Evolutionary conservation across 2,888 invertebrate genomes (phyloP), one percentile per base, ranked within the genome.

Genomic region (Dynastes grantii): DNA sequence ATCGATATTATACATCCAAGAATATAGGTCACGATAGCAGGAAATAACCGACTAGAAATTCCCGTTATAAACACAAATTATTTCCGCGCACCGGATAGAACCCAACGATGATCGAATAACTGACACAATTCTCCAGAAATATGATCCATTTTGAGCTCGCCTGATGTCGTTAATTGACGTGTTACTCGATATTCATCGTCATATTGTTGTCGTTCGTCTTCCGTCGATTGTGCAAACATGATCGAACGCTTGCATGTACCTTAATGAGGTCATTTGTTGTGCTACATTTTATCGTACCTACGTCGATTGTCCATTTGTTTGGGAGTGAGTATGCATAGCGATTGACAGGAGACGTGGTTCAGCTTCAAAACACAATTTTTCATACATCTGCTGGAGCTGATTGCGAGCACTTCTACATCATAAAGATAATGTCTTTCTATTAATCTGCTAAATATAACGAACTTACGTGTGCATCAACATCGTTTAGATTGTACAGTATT

Each of bases 11-110:
- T 58, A 58, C 6, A n/a, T 63, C 16, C 9, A 13, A 5, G 65
- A 37, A 65, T 65, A 65, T 65, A 65, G 65, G 65, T 65, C 65
- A 65, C 32, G 65, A 40, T 65, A 32, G 16, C 65, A 65, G 40
- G 37, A 65, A 65, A 40, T 40, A 53, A 5, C 53, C 53, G n/a
- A n/a, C 40, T 29, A n/a, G 13, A 11, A 65, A 40, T 65, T 65
- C 40, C 16, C 13, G 65, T 65, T 37, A 37, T 65, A 65, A 29
- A 27, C 29, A 27, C 9, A 61, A 29, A 27, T 65, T 65, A 40
- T 16, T 40, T 13, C 61, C 61, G 16, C 16, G 11, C n/a, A 16
- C 16, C 53, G 53, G 53, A 16, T 53, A n/a, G 5, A 16, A 53
- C n/a, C 16, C 2, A 13, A n/a, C 53, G 53, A n/a, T 13, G 53